phyloP scores from a whole-genome alignment of 2,113 vertebrate genomes.

The Dendropsophus ebraccatus region DNA sequence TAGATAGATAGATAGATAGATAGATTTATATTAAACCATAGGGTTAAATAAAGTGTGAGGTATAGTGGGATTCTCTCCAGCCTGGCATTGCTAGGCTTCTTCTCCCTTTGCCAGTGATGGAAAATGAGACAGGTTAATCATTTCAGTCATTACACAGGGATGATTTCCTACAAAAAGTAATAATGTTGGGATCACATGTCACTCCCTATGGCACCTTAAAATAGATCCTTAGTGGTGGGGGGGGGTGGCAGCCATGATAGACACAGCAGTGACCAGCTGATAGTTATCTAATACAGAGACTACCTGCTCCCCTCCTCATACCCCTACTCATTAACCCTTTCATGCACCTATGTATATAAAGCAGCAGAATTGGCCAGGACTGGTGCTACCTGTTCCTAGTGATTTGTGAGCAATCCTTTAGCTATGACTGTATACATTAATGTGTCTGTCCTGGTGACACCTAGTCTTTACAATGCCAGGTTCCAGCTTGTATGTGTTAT shows the following conservation, averaged over 20 bases:
- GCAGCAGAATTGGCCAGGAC: neutral
- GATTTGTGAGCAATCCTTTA: constrained; percentile 21
- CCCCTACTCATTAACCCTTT: neutral
- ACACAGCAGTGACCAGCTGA: constrained; percentile 20
- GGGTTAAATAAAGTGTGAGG: neutral
- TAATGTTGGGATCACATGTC: constrained; percentile 50
- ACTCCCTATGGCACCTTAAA: constrained; percentile 26
- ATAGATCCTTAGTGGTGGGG: neutral
- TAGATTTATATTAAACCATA: too few relatives aligned
- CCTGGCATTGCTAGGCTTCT: neutral
- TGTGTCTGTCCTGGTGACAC: constrained; percentile 49
- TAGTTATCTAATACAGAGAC: constrained; percentile 12
- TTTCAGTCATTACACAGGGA: constrained; percentile 36
- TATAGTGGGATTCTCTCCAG: neutral
- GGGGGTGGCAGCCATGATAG: neutral
- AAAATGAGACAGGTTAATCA: constrained; percentile 20
- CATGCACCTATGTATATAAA: neutral
- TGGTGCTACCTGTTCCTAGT: constrained; percentile 37
- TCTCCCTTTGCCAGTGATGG: constrained; percentile 16
- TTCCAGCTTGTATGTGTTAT: constrained; percentile 47
- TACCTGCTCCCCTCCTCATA: neutral
- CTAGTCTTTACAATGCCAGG: constrained; percentile 55
- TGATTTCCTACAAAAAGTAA: constrained; percentile 26
- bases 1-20: too few relatives aligned
- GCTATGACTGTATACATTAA: constrained; percentile 44